phyloP scores from a whole-genome alignment of 2,113 vertebrate species.

The Addax nasomaculatus region DNA sequence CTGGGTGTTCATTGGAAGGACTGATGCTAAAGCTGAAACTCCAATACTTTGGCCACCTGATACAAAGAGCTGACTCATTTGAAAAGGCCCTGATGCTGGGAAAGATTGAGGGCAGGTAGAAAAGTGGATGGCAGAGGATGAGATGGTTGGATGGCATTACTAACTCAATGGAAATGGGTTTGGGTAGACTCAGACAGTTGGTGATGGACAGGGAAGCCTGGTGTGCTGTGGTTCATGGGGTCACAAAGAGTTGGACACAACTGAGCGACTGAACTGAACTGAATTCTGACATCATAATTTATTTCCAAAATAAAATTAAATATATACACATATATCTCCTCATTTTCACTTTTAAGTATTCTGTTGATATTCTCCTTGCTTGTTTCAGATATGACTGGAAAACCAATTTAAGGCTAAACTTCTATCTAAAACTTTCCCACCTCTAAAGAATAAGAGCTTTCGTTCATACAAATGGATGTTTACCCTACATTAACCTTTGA shows the following conservation, averaged over 20 bases:
- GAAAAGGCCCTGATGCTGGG: neutral
- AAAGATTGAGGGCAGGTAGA: neutral
- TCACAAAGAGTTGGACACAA: rapidly evolving
- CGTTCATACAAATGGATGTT: neutral
- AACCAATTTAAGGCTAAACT: neutral
- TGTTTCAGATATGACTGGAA: neutral
- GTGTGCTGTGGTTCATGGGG: rapidly evolving
- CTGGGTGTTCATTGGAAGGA: neutral
- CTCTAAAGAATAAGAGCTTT: neutral
- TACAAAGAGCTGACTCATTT: neutral
- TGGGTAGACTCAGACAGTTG: neutral
- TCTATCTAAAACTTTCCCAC: neutral
- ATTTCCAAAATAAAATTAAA: neutral
- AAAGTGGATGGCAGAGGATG: neutral
- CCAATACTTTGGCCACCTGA: neutral
- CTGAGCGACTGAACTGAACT: neutral
- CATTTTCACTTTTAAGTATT: neutral
- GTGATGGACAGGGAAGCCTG: neutral
- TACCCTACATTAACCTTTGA: neutral
- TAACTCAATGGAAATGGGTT: neutral
- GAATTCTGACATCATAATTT: neutral
- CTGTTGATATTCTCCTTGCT: neutral
- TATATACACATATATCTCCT: neutral
- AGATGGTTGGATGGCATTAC: neutral
- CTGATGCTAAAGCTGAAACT: neutral